Conservation (phyloP, 2,888 invertebrate species). For the Drosophila vallismaia region DNA sequence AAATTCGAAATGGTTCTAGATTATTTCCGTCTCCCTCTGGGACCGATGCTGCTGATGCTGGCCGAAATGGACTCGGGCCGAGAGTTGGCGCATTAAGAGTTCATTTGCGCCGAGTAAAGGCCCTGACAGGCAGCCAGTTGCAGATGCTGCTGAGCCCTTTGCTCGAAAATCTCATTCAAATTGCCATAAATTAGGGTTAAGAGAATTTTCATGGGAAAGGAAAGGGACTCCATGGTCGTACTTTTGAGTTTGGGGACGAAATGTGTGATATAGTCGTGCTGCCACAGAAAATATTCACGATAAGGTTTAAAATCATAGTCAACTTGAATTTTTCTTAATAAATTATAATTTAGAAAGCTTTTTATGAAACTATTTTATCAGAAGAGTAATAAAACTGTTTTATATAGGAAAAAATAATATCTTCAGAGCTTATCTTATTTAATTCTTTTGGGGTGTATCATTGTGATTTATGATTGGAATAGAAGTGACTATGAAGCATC, state of each 20-base stretch:
- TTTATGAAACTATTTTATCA: background rate
- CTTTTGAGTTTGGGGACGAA: background rate
- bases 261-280: constrained; percentile 18
- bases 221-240: constrained; percentile 19
- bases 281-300: background rate
- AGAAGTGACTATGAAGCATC: background rate
- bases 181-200: constrained; percentile 74
- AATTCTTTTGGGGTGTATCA: background rate
- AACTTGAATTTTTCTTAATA: background rate
- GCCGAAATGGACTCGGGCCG: constrained; percentile 18
- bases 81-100: constrained; percentile 46
- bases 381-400: background rate
- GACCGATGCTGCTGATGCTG: constrained; percentile 3
- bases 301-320: background rate
- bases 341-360: background rate
- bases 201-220: constrained; percentile 58
- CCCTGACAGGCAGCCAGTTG: constrained; percentile 41
- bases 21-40: constrained; percentile 22
- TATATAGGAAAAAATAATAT: too few relatives aligned
- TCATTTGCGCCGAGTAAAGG: constrained; percentile 46
- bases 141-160: constrained; percentile 38
- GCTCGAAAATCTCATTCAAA: constrained; percentile 58
- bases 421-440: too few relatives aligned
- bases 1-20: constrained; percentile 8
- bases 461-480: constrained; percentile 17